These are phyloP conservation scores for Hafferia zeledoni DNA, from an alignment of 2,797 vertebrate species.

Conservation along the genomic window DNA sequence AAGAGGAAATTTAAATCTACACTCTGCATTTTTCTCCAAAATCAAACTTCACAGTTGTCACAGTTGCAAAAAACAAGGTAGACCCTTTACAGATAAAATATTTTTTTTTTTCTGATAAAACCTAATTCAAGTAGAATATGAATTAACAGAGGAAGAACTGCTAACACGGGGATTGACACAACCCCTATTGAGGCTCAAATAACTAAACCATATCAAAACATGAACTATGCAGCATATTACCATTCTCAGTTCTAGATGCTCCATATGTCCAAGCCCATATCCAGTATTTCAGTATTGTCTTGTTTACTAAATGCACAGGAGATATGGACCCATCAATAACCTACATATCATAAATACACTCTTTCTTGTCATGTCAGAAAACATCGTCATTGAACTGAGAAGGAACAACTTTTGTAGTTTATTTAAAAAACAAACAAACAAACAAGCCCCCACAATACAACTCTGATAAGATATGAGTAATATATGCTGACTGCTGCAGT, in stretches of 20 bases:
- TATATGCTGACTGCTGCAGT: neutral
- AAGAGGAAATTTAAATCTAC: neutral
- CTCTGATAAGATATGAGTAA: neutral
- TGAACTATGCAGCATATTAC: neutral
- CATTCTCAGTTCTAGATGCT: neutral
- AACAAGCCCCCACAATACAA: rapidly evolving
- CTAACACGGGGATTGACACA: neutral
- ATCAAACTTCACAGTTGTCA: neutral
- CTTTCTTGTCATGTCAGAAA: neutral
- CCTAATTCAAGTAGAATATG: neutral
- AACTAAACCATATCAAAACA: neutral
- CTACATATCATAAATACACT: neutral
- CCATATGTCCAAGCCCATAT: neutral
- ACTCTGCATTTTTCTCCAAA: neutral
- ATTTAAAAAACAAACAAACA: neutral
- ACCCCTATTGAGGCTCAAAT: neutral
- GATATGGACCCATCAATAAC: neutral
- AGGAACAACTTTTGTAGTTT: neutral
- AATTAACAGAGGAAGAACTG: neutral
- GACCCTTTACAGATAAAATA: neutral
- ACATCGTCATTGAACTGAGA: neutral
- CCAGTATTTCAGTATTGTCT: neutral
- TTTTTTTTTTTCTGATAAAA: neutral
- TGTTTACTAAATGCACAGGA: neutral
- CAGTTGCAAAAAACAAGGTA: neutral